phyloP scores from a whole-genome alignment of 2,888 invertebrate species.

The Acleris holmiana region DNA sequence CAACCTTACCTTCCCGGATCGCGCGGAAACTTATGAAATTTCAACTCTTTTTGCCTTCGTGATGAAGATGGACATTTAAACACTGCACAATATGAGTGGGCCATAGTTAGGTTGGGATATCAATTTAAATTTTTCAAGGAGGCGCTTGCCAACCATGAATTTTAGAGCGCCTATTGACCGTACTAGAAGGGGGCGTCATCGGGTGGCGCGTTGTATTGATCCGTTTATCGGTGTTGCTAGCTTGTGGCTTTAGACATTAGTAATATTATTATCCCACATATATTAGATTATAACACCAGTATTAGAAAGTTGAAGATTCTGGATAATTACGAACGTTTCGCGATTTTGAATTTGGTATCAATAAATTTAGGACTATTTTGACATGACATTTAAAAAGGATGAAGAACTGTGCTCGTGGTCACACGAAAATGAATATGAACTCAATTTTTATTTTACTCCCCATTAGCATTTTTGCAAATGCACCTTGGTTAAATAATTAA shows the following conservation, averaged over 20 bases:
- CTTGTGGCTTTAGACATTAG: neutral
- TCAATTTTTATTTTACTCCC: too few species aligned
- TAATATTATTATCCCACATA: neutral
- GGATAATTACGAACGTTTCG: too few species aligned
- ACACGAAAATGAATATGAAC: too few species aligned
- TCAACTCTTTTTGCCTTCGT: conserved; percentile 4
- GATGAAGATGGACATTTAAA: conserved; percentile 4
- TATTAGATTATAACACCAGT: too few species aligned
- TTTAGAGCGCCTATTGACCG: neutral
- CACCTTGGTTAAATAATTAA: too few species aligned
- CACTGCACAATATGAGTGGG: conserved; percentile 5
- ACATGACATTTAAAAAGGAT: too few species aligned
- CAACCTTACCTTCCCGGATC: conserved; percentile 2
- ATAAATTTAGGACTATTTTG: too few species aligned
- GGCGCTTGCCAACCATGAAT: neutral
- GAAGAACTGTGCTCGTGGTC: too few species aligned
- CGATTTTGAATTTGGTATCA: too few species aligned
- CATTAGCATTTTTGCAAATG: too few species aligned
- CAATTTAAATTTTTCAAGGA: neutral
- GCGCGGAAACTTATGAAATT: conserved; percentile 13
- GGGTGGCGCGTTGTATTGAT: conserved; percentile 6
- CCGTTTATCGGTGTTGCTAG: neutral
- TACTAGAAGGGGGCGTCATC: neutral
- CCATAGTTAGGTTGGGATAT: neutral
- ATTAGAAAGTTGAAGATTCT: too few species aligned